These are phyloP conservation scores for Agrochola circellaris DNA, from an alignment of 2,888 invertebrate species.

Conservation along the genomic window DNA sequence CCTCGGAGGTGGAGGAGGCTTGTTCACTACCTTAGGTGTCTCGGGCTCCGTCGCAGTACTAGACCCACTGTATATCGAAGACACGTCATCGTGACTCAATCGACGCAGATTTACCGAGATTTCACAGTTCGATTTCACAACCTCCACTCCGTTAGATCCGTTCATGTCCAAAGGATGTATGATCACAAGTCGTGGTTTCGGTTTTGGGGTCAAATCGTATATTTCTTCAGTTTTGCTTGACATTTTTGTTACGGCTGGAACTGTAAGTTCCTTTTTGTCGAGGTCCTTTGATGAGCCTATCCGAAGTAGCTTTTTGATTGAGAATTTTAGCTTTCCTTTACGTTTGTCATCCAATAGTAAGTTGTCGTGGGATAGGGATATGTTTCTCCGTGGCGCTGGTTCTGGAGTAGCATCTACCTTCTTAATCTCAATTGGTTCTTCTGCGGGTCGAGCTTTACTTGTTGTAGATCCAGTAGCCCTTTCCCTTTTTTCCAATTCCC, in stretches of 20 bases:
- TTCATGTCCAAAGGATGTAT: constrained; percentile 97
- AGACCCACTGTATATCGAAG: constrained; percentile 87
- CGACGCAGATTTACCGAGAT: constrained; percentile 80
- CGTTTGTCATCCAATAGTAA: constrained; percentile 92
- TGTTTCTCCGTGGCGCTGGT: constrained; percentile 92
- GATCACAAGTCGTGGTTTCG: constrained; percentile 95
- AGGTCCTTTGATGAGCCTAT: constrained; percentile 94
- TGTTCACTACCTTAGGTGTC: constrained; percentile 86
- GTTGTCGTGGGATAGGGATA: constrained; percentile 95
- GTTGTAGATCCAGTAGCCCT: constrained; percentile 86
- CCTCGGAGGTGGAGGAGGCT: constrained; percentile 95
- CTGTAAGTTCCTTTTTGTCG: constrained; percentile 89
- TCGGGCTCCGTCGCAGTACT: constrained; percentile 84
- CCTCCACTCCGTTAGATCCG: constrained; percentile 94
- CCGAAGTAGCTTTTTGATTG: constrained; percentile 95
- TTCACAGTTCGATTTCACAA: constrained; percentile 91
- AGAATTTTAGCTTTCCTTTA: constrained; percentile 93
- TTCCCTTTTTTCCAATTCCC: constrained; percentile 94
- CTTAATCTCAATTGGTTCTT: constrained; percentile 80
- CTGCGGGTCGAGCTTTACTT: constrained; percentile 78
- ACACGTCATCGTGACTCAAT: constrained; percentile 89
- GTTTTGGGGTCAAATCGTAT: constrained; percentile 90
- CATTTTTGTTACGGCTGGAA: constrained; percentile 85
- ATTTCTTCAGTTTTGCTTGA: constrained; percentile 90
- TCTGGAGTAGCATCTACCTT: constrained; percentile 89